Evolutionary conservation across 1,140 invertebrate genomes (phyloP).

Genomic region (Drosophila santomea): DNA sequence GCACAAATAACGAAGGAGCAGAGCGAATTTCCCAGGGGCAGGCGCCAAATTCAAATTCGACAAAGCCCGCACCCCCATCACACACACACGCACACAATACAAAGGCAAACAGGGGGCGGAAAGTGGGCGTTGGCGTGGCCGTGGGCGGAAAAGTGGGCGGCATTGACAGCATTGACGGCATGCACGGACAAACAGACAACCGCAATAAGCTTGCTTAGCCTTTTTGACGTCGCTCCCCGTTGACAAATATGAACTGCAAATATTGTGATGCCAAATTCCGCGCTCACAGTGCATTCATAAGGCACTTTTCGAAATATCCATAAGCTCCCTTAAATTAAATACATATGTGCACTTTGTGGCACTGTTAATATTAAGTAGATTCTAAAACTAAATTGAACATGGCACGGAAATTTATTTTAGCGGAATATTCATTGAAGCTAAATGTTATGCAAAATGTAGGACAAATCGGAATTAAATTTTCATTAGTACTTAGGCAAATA

Average conservation of each 20-base stretch:
- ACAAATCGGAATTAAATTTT: too few relatives aligned
- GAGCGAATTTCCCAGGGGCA: slow-evolving; percentile 45
- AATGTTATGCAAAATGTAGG: too few relatives aligned
- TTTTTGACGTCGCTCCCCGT: slow-evolving; percentile 69
- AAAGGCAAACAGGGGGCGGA: slow-evolving; percentile 20
- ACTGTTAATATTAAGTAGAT: too few relatives aligned
- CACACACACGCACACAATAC: slow-evolving; percentile 45
- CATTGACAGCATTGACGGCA: slow-evolving; percentile 18
- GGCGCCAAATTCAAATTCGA: slow-evolving; percentile 71
- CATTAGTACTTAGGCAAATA: too few relatives aligned
- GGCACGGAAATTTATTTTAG: too few relatives aligned
- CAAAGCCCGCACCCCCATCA: slow-evolving; percentile 8
- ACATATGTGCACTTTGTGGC: background rate
- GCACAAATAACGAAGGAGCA: slow-evolving; percentile 74
- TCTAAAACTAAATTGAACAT: too few relatives aligned
- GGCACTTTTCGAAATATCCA: background rate
- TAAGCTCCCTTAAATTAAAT: background rate
- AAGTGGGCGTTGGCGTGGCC: background rate
- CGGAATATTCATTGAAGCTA: too few relatives aligned
- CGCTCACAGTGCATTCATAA: background rate
- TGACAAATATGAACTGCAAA: slow-evolving; percentile 79
- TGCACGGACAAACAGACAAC: slow-evolving; percentile 65
- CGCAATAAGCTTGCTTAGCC: slow-evolving; percentile 81
- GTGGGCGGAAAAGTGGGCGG: background rate
- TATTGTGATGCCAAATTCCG: slow-evolving; percentile 66